Evolutionary conservation across 2,797 vertebrate species (phyloP), one percentile per base, ranked within the genome.

Genomic region (Aythya fuligula): DNA sequence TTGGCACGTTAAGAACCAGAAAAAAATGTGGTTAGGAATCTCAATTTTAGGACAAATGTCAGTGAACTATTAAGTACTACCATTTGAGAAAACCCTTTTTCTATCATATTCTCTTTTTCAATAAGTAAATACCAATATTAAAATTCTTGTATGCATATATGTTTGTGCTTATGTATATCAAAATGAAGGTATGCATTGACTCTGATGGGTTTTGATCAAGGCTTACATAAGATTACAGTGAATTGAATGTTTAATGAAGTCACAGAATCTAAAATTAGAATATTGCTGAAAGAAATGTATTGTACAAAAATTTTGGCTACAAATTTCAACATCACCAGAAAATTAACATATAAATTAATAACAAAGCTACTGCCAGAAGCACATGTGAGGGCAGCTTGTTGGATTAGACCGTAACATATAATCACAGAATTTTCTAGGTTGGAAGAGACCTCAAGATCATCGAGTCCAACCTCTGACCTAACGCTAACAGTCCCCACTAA

Each of bases 321-420:
- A 67, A 87, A 93, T 94, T 95, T 82, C 53, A 79, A 88, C 87
- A 94, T 76, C 67, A 79, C 32, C 91, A 77, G 82, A 90, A 97
- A 94, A 97, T 96, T 94, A 96, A 93, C 87, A 94, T 95, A 93
- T 70, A 94, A 94, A 96, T 95, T 96, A 96, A 91, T 93, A 89
- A 94, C 64, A 93, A 90, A 94, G 70, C 60, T 82, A 79, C 49
- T 87, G 93, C 83, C 79, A 94, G 93, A 90, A 94, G 79, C 39
- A 0, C 32, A 87, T 90, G 62, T 57, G 64, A 93, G 51, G 75
- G 66, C 82, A 94, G 83, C 53, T 62, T 92, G 85, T 95, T 94
- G 87, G 73, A 93, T 92, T 88, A 94, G 85, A 60, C 70, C 84
- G 56, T 76, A 96, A 76, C 76, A 91, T 13, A 45, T 91, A 92